Evolutionary conservation across 2,113 vertebrate species (phyloP).

Genomic region (Rhombomys opimus): DNA sequence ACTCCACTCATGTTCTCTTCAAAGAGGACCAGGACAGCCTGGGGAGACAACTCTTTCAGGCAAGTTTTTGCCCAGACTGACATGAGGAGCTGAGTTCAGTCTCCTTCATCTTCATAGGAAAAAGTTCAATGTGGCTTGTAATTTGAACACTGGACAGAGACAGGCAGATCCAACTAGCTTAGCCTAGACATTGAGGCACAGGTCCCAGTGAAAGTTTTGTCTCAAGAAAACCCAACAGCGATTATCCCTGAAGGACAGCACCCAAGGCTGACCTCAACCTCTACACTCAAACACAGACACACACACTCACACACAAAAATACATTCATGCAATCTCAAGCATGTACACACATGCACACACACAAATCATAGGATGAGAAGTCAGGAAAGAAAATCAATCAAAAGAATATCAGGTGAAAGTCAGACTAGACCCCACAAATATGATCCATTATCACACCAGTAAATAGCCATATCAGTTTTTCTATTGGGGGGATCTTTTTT

Average conservation of each 20-base stretch:
- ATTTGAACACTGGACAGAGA: not conserved
- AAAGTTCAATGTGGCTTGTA: not conserved
- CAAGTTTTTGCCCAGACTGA: not conserved
- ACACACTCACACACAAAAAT: too few relatives aligned
- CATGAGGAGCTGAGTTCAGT: not conserved
- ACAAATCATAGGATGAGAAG: not conserved
- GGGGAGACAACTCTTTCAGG: too few relatives aligned
- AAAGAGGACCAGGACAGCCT: not conserved
- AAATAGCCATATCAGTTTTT: not conserved
- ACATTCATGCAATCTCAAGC: too few relatives aligned
- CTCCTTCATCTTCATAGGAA: not conserved
- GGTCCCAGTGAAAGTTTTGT: not conserved
- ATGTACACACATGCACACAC: not conserved
- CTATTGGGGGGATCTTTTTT: not conserved
- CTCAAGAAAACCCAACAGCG: not conserved
- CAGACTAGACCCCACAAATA: not conserved
- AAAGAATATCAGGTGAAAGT: not conserved
- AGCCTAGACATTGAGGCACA: not conserved
- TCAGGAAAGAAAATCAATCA: not conserved
- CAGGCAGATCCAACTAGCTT: not conserved
- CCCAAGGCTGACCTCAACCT: too few relatives aligned
- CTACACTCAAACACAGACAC: too few relatives aligned
- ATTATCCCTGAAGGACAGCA: not conserved
- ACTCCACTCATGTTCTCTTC: not conserved
- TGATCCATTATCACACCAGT: not conserved